Conservation (phyloP, 1,140 invertebrate species). For the Drosophila varians region DNA sequence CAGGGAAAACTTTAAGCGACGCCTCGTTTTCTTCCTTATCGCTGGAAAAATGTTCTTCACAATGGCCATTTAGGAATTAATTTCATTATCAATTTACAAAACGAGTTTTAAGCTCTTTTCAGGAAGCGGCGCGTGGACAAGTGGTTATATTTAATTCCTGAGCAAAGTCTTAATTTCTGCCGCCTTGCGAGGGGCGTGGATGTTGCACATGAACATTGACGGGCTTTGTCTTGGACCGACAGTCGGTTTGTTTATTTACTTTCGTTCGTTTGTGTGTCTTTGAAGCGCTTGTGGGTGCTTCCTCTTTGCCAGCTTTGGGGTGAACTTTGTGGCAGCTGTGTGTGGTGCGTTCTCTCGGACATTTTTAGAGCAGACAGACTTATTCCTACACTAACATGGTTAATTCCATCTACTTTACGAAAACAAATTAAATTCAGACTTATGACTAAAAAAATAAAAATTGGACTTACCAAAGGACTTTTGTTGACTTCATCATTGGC, state of each 20-base stretch:
- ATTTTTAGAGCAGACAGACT: too few relatives aligned
- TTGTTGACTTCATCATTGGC: constrained; percentile 5
- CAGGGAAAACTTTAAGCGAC: neutral
- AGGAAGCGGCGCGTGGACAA: too few relatives aligned
- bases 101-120: constrained; percentile 36
- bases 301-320: too few relatives aligned
- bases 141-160: constrained; percentile 62
- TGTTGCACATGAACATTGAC: neutral
- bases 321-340: too few relatives aligned
- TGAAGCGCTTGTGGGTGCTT: too few relatives aligned
- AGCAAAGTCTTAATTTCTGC: constrained; percentile 62
- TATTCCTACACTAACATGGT: too few relatives aligned
- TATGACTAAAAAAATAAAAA: too few relatives aligned
- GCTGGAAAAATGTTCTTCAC: constrained; percentile 2
- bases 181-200: constrained; percentile 39
- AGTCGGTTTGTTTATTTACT: too few relatives aligned
- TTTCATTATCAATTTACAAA: constrained; percentile 62
- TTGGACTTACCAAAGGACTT: constrained; percentile 30
- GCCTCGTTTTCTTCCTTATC: neutral
- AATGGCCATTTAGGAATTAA: constrained; percentile 37
- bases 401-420: too few relatives aligned
- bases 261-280: too few relatives aligned
- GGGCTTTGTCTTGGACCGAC: neutral
- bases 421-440: too few relatives aligned
- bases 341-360: too few relatives aligned